These are phyloP conservation scores for Ibycter americanus DNA, from an alignment of 2,797 vertebrate species.

Conservation along the genomic window DNA sequence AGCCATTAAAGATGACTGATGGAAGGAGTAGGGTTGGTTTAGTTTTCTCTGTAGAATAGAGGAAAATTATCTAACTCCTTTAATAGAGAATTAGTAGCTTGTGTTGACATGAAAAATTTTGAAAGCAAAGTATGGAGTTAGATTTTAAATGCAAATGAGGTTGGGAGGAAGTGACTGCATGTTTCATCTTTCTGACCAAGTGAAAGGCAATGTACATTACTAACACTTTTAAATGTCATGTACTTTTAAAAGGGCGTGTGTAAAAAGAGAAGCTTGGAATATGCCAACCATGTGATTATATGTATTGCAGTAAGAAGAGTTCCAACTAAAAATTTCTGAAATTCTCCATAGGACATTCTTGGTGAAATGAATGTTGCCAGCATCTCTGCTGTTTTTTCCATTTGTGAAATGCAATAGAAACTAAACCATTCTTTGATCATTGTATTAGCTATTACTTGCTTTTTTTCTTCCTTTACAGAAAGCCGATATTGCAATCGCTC, in stretches of 20 bases:
- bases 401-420: constrained; percentile 3
- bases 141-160: neutral
- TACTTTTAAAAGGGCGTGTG: neutral
- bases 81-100: neutral
- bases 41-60: neutral
- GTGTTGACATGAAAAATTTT: neutral
- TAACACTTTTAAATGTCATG: neutral
- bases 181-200: neutral
- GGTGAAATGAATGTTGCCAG: neutral
- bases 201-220: neutral
- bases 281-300: neutral
- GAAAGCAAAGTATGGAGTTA: neutral
- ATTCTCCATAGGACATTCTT: neutral
- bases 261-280: neutral
- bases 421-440: neutral
- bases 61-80: neutral
- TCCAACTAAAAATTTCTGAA: neutral
- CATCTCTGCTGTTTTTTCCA: constrained; percentile 8
- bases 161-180: neutral
- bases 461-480: constrained; percentile 83
- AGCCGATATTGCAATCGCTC: constrained; percentile 98
- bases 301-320: neutral
- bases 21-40: neutral
- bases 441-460: constrained; percentile 24
- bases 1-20: constrained; percentile 10